phyloP scores from a whole-genome alignment of 2,888 invertebrate genomes.

The Brenthis daphne region DNA sequence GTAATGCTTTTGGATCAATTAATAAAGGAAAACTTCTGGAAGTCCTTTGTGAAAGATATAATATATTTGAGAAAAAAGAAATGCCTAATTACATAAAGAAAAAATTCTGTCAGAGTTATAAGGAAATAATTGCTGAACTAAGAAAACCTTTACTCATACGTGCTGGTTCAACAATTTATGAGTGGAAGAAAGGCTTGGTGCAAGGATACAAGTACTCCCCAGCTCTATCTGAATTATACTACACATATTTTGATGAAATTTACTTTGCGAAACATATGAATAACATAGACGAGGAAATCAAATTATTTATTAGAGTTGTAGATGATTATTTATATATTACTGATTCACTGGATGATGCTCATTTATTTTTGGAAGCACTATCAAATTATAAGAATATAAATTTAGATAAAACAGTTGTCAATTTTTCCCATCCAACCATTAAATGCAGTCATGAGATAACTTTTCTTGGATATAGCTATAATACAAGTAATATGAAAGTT shows the following conservation, averaged over 20 bases:
- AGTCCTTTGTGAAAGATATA: slow-evolving; percentile 59
- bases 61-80: slow-evolving; percentile 54
- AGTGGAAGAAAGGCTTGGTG: slow-evolving; percentile 73
- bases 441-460: slow-evolving; percentile 58
- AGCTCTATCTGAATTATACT: slow-evolving; percentile 75
- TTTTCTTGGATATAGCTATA: slow-evolving; percentile 70
- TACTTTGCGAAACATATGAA: slow-evolving; percentile 58
- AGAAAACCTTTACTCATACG: slow-evolving; percentile 66
- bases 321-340: slow-evolving; percentile 78
- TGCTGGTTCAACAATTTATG: slow-evolving; percentile 71
- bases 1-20: slow-evolving; percentile 78
- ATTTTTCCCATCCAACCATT: slow-evolving; percentile 59
- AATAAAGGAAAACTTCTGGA: slow-evolving; percentile 60
- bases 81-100: slow-evolving; percentile 54
- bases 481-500: slow-evolving; percentile 64
- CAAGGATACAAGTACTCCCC: slow-evolving; percentile 78
- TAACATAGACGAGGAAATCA: slow-evolving; percentile 47
- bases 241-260: slow-evolving; percentile 62
- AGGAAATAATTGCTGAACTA: slow-evolving; percentile 64
- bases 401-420: slow-evolving; percentile 67
- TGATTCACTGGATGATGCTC: slow-evolving; percentile 63
- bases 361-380: slow-evolving; percentile 61
- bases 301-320: slow-evolving; percentile 68
- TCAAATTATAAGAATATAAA: slow-evolving; percentile 71
- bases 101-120: slow-evolving; percentile 59